Evolutionary conservation across 2,797 vertebrate genomes (phyloP), one percentile per base, ranked within the genome.

Genomic region (Alca torda): DNA sequence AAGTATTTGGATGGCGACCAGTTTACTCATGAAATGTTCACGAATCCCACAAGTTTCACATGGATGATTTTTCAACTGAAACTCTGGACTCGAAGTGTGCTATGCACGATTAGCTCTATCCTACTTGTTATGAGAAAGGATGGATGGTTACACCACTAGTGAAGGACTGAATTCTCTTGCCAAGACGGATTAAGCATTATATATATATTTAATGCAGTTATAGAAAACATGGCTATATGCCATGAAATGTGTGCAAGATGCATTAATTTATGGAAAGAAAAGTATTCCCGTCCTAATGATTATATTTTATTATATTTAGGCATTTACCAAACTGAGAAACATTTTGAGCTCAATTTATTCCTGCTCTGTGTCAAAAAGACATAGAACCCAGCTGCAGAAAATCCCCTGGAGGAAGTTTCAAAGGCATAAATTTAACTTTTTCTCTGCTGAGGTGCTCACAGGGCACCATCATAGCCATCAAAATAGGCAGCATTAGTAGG

Each of bases 301-400:
- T 93, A 65, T 94, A 75, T 94, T 95, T 96, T 87, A 92, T 95
- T 93, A 63, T 95, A 95, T 96, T 90, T 96, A 94, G 84, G 90
- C 84, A 83, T 96, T 93, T 95, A 96, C 78, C 59, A 85, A 95
- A 87, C 57, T 72, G 43, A 96, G 92, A 78, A 95, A 89, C 84
- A 80, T 89, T 93, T 89, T 79, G 53, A 94, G 64, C 2, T 17
- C 88, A 79, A 93, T 89, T 95, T 96, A 95, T 95, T 95, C 78
- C 80, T 94, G 78, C 84, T 92, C 84, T 90, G 78, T 94, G 93
- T 96, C 92, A 96, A 92, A 93, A 96, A 93, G 90, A 87, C 92
- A 80, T 9, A 68, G 81, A 92, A 85, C 77, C 86, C 96, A 95
- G 92, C 87, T 96, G 88, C 61, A 89, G 23, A 92, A 87, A 95